Percentiles rank a stretch among this genome's conserved stretches.
Evolutionary conservation across 2,797 vertebrate species (phyloP).

Genomic region (Schizopygopsis pylzovi): DNA sequence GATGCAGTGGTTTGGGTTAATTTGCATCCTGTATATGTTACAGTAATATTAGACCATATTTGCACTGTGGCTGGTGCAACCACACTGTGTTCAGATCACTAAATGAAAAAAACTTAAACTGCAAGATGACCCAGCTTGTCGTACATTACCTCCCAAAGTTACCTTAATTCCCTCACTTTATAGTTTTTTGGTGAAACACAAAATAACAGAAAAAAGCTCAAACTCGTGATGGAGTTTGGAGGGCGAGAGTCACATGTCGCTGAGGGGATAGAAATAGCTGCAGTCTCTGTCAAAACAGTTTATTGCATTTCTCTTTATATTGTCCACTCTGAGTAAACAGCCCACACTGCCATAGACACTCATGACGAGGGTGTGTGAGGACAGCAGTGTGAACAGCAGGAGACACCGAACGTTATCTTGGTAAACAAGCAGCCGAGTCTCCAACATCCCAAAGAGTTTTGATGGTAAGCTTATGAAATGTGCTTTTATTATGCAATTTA

Average conservation of each 20-base stretch:
- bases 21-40: not conserved
- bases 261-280: slow-evolving; percentile 18
- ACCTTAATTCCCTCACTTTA: not conserved
- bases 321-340: slow-evolving; percentile 10
- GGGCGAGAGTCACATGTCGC: slow-evolving; percentile 31
- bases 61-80: not conserved
- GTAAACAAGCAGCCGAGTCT: slow-evolving; percentile 48
- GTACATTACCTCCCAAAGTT: not conserved
- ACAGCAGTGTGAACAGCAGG: slow-evolving; percentile 48
- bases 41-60: not conserved
- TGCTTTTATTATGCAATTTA: not conserved
- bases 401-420: slow-evolving; percentile 22
- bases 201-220: not conserved
- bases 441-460: slow-evolving; percentile 7
- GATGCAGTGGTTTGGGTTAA: not conserved
- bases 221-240: slow-evolving; percentile 22
- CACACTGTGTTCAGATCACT: not conserved
- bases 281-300: slow-evolving; percentile 24
- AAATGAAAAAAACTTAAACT: not conserved
- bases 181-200: not conserved
- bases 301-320: not conserved
- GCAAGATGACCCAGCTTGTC: not conserved
- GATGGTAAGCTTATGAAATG: not conserved
- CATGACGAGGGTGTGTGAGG: slow-evolving; percentile 46
- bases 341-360: not conserved